Percentiles rank a stretch among this genome's conserved stretches.
Evolutionary conservation across 2,888 invertebrate genomes (phyloP).

Genomic region (Galerucella nymphaeae): DNA sequence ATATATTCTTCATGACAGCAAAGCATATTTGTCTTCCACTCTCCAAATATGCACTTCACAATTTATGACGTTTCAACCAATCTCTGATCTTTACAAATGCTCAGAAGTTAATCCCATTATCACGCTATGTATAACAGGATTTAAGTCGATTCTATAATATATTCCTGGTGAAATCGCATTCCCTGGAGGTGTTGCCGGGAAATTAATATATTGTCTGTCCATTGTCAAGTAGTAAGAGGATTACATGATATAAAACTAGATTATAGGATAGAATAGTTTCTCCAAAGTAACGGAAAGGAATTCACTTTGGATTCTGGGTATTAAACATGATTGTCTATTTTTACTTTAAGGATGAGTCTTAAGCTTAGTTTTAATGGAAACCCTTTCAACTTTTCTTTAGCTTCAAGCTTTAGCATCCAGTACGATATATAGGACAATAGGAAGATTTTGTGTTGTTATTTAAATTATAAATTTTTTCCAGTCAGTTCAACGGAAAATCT

Average conservation of each 20-base stretch:
- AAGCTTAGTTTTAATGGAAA: conserved; percentile 12
- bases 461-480: background rate
- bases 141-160: background rate
- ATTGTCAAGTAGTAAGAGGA: conserved; percentile 25
- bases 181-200: conserved; percentile 23
- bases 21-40: no score
- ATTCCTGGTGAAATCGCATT: conserved; percentile 17
- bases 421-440: background rate
- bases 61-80: background rate
- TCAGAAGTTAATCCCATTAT: background rate
- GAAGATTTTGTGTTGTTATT: background rate
- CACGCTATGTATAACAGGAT: background rate
- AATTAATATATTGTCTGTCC: conserved; percentile 31
- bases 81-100: background rate
- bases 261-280: conserved; percentile 27
- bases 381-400: conserved; percentile 1
- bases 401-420: background rate
- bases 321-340: conserved; percentile 19
- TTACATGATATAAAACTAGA: conserved; percentile 26
- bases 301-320: conserved; percentile 10
- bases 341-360: background rate
- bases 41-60: background rate
- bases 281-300: conserved; percentile 19
- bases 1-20: no score
- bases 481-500: no score